Evolutionary conservation across 1,140 invertebrate genomes (phyloP), one percentile per base, ranked within the genome.

Genomic region (Bombus ignitus): DNA sequence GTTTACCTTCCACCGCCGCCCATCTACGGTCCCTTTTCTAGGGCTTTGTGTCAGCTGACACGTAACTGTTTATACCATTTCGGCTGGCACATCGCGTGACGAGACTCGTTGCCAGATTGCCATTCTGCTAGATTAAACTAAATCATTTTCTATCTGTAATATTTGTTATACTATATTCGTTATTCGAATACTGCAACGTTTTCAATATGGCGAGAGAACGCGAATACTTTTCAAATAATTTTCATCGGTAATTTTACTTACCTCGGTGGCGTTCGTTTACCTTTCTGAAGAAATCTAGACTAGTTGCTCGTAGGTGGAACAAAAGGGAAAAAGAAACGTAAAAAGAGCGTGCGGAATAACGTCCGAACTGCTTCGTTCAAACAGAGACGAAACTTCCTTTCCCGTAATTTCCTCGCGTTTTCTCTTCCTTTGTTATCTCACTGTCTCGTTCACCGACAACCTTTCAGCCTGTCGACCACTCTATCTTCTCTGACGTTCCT

Each of bases 51-150:
- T 74, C 84, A 75, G 79, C 71, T 79, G 78, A 81, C 79, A 85
- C 84, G 76, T 79, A 47, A 68, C 71, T 59, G 84, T 85, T 85
- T 85, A 85, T 80, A 73, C 57, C 53, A 53, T 80, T 85, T 78
- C 42, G 76, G 68, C 32, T 80, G 53, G 75, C n/a, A 76, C 53
- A 59, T 84, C 83, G 83, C 83, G 83, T 84, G 83, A 84, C 83
- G 39, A 44, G 39, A 25, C 65, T 70, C 78, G 59, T 68, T n/a
- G 8, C 22, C 22, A 28, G n/a, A 79, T 79, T 9, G 65, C 44
- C 78, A 22, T n/a, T 25, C 32, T 32, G 18, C 12, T 22, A 25
- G 62, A 79, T 68, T 44, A 44, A 66, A 47, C 65, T 22, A 32
- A 3, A 44, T 39, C 28, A 68, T 79, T 79, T 25, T 78, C 59